Base-by-base conservation (phyloP, 2,797 vertebrate genomes). In the Coreius guichenoti region DNA sequence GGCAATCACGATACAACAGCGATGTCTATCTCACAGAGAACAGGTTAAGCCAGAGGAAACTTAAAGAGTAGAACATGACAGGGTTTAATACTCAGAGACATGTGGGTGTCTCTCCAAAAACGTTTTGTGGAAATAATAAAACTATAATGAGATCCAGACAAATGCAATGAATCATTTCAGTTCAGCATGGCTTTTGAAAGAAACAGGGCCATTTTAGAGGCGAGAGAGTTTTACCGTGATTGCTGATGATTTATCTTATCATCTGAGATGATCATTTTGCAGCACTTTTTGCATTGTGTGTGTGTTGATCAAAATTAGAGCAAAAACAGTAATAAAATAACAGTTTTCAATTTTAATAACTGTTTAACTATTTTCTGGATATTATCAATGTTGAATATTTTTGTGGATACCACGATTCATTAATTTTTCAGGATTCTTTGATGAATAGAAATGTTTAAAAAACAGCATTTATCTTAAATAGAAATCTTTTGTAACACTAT, bases 1-100 rank as follows among this genome's bases (percentile, higher is more conserved):
- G 78, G 86, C 85, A 87, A 89, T 90, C 88, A 88, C 21, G 47
- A 87, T 75, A 89, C 47, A 86, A 83, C 61, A 76, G 78, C 88
- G 79, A 82, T 47, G 83, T 85, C 76, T 58, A 77, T 74, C 87
- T 75, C 73, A 51, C 36, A 56, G 39, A 31, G 69, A 86, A 79
- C 81, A 85, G 81, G 54, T 87, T 82, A 67, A 86, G 78, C 47
- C 29, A 72, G 76, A 85, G 54, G 36, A 80, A 89, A 83, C 67
- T 17, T 75, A 54, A 72, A 86, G 70, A 85, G 47, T 54, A 23
- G 81, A 81, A 83, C 29, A 86, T 74, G 76, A 68, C 33, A 39
- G 69, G 58, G 43, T 82, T 87, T 82, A 87, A 68, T 78, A 82
- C 39, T 68, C 33, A 39, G 65, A 81, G 49, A 45, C 63, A 19